Percentiles rank a stretch among this genome's conserved stretches.
These are phyloP conservation scores for Rhyacophila evoluta DNA, from an alignment of 2,888 invertebrate genomes.

Conservation along the genomic window DNA sequence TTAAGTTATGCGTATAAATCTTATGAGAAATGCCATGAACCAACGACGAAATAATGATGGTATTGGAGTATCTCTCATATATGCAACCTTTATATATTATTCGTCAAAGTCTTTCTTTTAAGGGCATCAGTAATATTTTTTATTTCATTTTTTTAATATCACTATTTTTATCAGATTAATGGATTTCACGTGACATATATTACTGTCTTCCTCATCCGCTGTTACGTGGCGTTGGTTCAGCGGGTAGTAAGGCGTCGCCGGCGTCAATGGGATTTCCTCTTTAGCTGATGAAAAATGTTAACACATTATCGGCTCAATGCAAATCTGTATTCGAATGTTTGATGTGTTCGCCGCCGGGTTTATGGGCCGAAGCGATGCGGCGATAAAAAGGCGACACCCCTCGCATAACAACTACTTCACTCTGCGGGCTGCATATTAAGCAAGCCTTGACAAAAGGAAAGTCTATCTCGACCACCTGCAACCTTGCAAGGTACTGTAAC, in stretches of 20 bases:
- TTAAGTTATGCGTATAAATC: no score
- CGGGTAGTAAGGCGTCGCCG: conserved; percentile 26
- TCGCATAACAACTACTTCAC: conserved; percentile 43
- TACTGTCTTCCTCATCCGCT: neutral
- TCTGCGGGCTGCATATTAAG: conserved; percentile 8
- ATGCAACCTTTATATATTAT: no score
- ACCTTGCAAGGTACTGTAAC: neutral
- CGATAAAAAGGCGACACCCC: conserved; percentile 49
- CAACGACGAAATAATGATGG: no score
- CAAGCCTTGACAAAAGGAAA: conserved; percentile 20
- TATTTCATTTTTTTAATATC: no score
- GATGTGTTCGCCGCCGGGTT: conserved; percentile 50
- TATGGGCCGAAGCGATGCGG: conserved; percentile 41
- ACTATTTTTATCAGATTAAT: no score
- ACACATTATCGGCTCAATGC: conserved; percentile 53
- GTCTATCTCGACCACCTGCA: conserved; percentile 21
- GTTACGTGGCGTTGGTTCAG: neutral
- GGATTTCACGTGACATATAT: neutral
- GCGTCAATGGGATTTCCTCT: conserved; percentile 30
- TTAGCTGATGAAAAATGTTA: conserved; percentile 51
- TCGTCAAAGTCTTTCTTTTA: no score
- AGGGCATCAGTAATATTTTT: no score
- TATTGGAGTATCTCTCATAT: no score
- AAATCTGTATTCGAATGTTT: conserved; percentile 54
- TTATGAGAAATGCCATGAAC: no score